Base-by-base conservation (phyloP, 2,113 vertebrate genomes). In the Prunella himalayana region DNA sequence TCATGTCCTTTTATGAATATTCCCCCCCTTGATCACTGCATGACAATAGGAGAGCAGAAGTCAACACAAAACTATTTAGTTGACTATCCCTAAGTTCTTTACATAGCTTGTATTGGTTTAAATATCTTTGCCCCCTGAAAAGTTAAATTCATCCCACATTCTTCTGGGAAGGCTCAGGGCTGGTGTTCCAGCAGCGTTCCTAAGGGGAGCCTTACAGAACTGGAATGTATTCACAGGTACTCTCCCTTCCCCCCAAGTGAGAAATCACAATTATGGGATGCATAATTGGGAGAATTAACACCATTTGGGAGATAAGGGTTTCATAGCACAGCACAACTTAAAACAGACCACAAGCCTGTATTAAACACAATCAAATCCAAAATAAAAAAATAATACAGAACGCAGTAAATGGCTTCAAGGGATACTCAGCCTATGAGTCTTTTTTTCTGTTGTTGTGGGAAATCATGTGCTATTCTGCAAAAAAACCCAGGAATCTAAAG, bases 51-150 rank as follows among this genome's bases (percentile, higher is more conserved):
- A 83, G 82, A 27, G n/a, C 64, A 66, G 81, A 47, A 95, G 71
- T 97, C 94, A 96, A 75, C 82, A 78, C 64, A 90, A 93, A 95
- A 83, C 90, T 95, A 95, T 95, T 71, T 39, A 13, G 88, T 71
- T 69, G 79, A 51, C 82, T 71, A 51, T 60, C 87, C 82, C 75
- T 31, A 63, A 87, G 73, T 83, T 87, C 87, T 83, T 92, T 54
- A 88, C 89, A 94, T 93, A 94, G 83, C 80, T 96, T 59, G 27
- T 77, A 88, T 47, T 82, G 54, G 92, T 94, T 90, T 92, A 96
- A 95, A 97, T 97, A 97, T 88, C 96, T 81, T 90, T 93, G 71
- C 41, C 31, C 69, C 64, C 33, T 83, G 72, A 94, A 91, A 94
- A 94, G 69, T 87, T 92, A 93, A 91, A 88, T 91, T 89, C 39